A percentile compares a stretch with the other conserved stretches of the same genome.
Evolutionary conservation across 2,113 vertebrate species (phyloP).

Genomic region (Aviceda subcristata): DNA sequence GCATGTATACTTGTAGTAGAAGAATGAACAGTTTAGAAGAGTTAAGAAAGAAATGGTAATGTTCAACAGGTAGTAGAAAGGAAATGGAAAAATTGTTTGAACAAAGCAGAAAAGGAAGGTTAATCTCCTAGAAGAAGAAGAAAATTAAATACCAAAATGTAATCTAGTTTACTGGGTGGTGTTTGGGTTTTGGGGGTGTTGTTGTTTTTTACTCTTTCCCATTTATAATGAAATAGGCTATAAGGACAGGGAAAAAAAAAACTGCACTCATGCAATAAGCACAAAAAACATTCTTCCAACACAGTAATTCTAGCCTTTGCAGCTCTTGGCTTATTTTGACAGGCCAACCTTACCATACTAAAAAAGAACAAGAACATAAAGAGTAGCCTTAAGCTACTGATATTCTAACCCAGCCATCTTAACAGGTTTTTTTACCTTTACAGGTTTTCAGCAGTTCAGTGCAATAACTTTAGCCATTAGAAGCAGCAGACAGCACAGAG

Average conservation of each 20-base stretch:
- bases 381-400: neutral
- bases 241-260: neutral
- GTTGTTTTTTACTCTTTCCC: no score
- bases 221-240: neutral
- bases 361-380: neutral
- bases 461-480: neutral
- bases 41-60: neutral
- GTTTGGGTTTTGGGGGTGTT: no score
- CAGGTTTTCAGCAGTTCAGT: neutral
- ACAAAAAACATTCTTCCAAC: neutral
- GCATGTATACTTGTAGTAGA: fast-evolving
- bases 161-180: neutral
- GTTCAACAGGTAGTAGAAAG: neutral
- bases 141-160: neutral
- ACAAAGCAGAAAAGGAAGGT: neutral
- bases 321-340: neutral
- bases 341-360: neutral
- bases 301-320: neutral
- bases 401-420: neutral
- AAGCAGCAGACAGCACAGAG: neutral
- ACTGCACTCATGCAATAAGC: neutral
- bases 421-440: neutral
- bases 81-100: neutral
- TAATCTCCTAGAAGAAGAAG: neutral
- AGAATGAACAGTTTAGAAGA: neutral